Base-by-base conservation (phyloP, 64 coral and sea anemone species). In the Catalaphyllia jardinei region DNA sequence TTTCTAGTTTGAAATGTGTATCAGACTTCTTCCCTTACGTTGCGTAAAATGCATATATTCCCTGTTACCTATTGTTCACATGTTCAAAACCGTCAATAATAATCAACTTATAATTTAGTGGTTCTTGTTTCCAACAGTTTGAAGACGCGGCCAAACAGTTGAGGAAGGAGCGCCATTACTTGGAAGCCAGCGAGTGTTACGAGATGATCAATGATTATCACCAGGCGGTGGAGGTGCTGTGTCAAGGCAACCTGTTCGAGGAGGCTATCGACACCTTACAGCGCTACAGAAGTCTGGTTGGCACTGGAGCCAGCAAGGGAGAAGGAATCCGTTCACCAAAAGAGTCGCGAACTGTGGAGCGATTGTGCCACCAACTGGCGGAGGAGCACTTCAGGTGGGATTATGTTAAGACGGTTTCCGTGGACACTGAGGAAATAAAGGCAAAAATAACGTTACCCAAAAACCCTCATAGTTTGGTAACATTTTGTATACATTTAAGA, bases 221-320 rank as follows among this genome's bases (percentile, higher is more conserved):
- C 29, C 88, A 94, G 64, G 93, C 93, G 10, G 88, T 94, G 52
- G 93, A 94, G 51, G 81, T 91, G 17, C 61, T 91, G 22, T 94
- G 89, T 71, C 80, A 91, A 60, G 93, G 83, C 10, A 91, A 87
- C 54, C 72, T 94, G 42, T 94, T 76, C 72, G 69, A 91, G 29
- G 88, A 94, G 73, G 93, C 93, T 10, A 94, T 94, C 33, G 89
- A 94, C 20, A 89, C 87, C n/a, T 62, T 94, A 73, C 89, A 94
- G 35, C 73, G 90, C 1, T 92, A 85, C 79, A 91, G 85, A 33
- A 91, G 89, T 54, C 74, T 91, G 30, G 89, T 83, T 4, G 89
- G 89, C 18, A 51, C 54, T 19, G 79, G 65, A 49, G 31, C 79
- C 10, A 60, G 82, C 71, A 85, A 51, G n/a, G 73, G 79, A 64